Percentiles rank a stretch among this genome's conserved stretches.
These are phyloP conservation scores for Borostomias antarcticus DNA, from an alignment of 2,797 vertebrate species.

Conservation along the genomic window DNA sequence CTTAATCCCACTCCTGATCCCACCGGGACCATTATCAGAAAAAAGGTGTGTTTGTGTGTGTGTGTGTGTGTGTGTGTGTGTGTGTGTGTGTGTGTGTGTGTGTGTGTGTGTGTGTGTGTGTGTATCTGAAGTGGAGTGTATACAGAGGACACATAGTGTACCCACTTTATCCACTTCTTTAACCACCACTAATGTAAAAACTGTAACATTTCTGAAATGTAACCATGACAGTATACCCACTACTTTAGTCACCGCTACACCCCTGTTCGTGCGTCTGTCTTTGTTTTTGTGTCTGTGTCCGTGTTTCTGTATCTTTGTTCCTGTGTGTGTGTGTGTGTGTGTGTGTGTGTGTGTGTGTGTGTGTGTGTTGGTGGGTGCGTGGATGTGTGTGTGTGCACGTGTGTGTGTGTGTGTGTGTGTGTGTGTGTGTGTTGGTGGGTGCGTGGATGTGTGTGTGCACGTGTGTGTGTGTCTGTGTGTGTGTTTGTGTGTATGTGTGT, in stretches of 20 bases:
- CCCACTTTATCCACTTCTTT: too few relatives aligned
- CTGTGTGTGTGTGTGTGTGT: constrained; percentile 5
- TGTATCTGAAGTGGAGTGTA: too few relatives aligned
- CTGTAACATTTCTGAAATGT: too few relatives aligned
- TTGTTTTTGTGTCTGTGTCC: constrained; percentile 7
- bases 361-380: constrained; percentile 1
- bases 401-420: neutral
- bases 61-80: constrained; percentile 3
- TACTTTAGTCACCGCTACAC: too few relatives aligned
- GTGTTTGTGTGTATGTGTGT: constrained; percentile 5
- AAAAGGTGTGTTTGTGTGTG: constrained; percentile 4
- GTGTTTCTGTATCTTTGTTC: neutral
- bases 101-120: constrained; percentile 7
- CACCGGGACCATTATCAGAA: constrained; percentile 15
- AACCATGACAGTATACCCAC: too few relatives aligned
- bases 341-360: constrained; percentile 2
- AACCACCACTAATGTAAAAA: too few relatives aligned
- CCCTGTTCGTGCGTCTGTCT: neutral
- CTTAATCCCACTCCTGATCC: constrained; percentile 13
- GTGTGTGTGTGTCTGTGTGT: constrained; percentile 4
- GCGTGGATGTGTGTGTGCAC: too few relatives aligned
- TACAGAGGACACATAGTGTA: too few relatives aligned
- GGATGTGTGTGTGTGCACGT: neutral
- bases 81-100: neutral
- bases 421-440: constrained; percentile 15